A percentile compares a stretch with the other conserved stretches of the same genome.
phyloP scores from a whole-genome alignment of 2,888 invertebrate genomes.

The Ptycholaimellus sp. region DNA sequence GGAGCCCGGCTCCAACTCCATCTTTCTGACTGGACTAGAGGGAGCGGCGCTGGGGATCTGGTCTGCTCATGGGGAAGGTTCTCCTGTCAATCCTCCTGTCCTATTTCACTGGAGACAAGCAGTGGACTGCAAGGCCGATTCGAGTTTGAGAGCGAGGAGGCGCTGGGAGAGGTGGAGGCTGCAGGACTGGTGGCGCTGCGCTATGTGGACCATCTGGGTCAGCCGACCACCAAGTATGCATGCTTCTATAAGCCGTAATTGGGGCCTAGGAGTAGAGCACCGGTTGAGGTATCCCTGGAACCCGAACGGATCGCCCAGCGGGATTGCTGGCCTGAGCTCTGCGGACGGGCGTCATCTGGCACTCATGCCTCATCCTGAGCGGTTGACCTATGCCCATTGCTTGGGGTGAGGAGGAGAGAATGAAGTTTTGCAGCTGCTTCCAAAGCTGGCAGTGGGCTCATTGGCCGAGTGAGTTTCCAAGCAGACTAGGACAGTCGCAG shows the following conservation, averaged over 20 bases:
- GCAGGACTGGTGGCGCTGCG: slow-evolving; percentile 48
- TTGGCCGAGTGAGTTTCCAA: slow-evolving; percentile 27
- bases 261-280: too few relatives aligned
- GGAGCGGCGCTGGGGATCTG: slow-evolving; percentile 72
- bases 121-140: slow-evolving; percentile 29
- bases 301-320: slow-evolving; percentile 56
- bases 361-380: slow-evolving; percentile 95
- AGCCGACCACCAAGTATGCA: slow-evolving; percentile 40
- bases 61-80: slow-evolving; percentile 86
- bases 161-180: slow-evolving; percentile 21
- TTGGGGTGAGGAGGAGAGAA: not conserved
- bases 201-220: slow-evolving; percentile 55
- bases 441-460: slow-evolving; percentile 72
- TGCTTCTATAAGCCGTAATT: too few relatives aligned
- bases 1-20: slow-evolving; percentile 28
- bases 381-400: slow-evolving; percentile 31
- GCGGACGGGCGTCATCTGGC: slow-evolving; percentile 73
- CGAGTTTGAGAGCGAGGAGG: slow-evolving; percentile 29
- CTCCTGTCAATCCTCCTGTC: not conserved
- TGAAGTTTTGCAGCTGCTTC: slow-evolving; percentile 27
- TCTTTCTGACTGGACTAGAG: slow-evolving; percentile 73
- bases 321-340: slow-evolving; percentile 69
- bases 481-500: slow-evolving; percentile 2
- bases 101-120: not conserved
- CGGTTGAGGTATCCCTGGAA: slow-evolving; percentile 55